Evolutionary conservation across 2,888 invertebrate genomes (phyloP).

Genomic region (Caprella mutica): DNA sequence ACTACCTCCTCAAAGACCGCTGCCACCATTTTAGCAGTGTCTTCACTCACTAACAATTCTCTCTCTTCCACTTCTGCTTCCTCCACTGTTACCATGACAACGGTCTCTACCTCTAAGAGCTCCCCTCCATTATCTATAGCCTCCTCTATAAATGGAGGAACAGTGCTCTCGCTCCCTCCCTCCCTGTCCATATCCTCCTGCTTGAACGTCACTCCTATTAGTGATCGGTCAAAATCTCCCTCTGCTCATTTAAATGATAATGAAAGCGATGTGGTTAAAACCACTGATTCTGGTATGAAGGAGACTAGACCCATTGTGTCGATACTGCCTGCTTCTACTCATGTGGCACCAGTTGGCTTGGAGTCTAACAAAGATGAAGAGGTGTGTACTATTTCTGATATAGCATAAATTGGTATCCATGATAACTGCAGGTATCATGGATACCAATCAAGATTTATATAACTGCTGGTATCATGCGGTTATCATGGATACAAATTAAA

Average conservation of each 20-base stretch:
- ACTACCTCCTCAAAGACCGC: conserved; percentile 3
- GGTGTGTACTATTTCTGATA: no score
- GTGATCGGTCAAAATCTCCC: conserved; percentile 1
- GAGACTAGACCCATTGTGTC: conserved; percentile 8
- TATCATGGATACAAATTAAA: no score
- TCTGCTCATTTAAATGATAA: background rate
- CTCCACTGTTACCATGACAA: background rate
- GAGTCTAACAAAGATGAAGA: no score
- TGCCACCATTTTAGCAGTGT: conserved; percentile 4
- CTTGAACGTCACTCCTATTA: conserved; percentile 4
- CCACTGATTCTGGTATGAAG: background rate
- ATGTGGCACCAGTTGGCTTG: no score
- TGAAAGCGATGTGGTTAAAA: no score
- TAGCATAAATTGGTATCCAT: no score
- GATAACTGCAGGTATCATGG: no score
- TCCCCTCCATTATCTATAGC: background rate
- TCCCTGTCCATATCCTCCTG: conserved; percentile 9
- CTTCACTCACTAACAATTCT: background rate
- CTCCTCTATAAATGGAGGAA: background rate
- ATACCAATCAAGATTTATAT: no score
- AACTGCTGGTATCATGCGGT: no score
- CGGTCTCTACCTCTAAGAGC: background rate
- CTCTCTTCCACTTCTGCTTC: conserved; percentile 5
- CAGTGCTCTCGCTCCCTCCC: conserved; percentile 3
- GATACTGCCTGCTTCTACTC: conserved; percentile 7